A percentile compares a stretch with the other conserved stretches of the same genome.
Conservation (phyloP, 2,888 invertebrate genomes). For the Galerucella calmariensis region DNA sequence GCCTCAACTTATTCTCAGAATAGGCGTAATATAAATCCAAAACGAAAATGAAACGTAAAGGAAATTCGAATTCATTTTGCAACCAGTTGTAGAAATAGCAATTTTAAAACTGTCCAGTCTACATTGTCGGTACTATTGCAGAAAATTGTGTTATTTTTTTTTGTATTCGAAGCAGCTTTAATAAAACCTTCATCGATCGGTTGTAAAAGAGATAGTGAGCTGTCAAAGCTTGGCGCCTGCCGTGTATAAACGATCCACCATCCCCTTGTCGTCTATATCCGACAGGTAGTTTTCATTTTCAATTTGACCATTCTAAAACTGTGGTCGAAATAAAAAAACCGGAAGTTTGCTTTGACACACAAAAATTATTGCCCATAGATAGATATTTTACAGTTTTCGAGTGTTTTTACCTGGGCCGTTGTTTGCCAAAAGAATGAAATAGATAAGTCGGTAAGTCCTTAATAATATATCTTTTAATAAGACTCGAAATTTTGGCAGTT, state of each 20-base stretch:
- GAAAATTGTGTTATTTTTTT: constrained; percentile 31
- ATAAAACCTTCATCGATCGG: constrained; percentile 51
- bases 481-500: too few species aligned
- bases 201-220: constrained; percentile 56
- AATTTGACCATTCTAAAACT: constrained; percentile 43
- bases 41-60: too few species aligned
- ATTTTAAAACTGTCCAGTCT: too few species aligned
- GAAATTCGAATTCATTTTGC: too few species aligned
- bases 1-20: too few species aligned
- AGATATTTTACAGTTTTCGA: constrained; percentile 32
- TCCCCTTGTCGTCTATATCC: constrained; percentile 38
- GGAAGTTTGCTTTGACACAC: constrained; percentile 51
- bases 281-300: constrained; percentile 47
- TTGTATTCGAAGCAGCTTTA: constrained; percentile 37
- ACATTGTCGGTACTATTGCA: neutral
- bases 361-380: constrained; percentile 32
- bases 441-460: neutral
- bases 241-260: constrained; percentile 49
- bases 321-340: constrained; percentile 38
- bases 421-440: constrained; percentile 11
- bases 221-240: constrained; percentile 59
- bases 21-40: too few species aligned
- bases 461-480: neutral
- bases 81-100: too few species aligned
- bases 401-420: constrained; percentile 38